Evolutionary conservation across 2,797 vertebrate species (phyloP), one percentile per base, ranked within the genome.

Genomic region (Cossypha niveicapilla): DNA sequence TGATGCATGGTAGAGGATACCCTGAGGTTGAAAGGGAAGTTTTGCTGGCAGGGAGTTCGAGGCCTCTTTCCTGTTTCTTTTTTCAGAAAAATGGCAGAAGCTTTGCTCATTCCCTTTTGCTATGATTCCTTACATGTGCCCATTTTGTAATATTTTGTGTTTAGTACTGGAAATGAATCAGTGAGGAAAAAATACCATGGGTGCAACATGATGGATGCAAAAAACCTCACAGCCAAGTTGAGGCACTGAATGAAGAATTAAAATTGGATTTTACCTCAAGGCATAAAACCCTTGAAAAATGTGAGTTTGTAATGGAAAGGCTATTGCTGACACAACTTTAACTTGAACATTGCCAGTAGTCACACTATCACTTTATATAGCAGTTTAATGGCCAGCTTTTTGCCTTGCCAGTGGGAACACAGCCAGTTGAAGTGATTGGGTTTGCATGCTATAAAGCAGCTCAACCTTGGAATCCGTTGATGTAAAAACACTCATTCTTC

Each of bases 291-390:
- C 34, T 77, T 86, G 90, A 91, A 95, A 96, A 94, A 74, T 79
- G 62, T 66, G 50, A 39, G 32, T 75, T 90, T 90, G 67, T 96
- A 92, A 95, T 86, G 71, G 91, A 92, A 88, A 89, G 85, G 60
- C 93, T 91, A 70, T 85, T 92, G 90, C 90, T 94, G 88, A 94
- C 75, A 95, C 88, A 94, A 94, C 92, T 79, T 96, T 91, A 96
- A 91, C 91, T 92, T 93, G 88, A 95, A 86, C 79, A 57, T 75
- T 83, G 86, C 91, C 92, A 92, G 5, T 35, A 58, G 87, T 84
- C 91, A 92, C 14, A 51, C 78, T 96, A 89, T 81, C 92, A 94
- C 61, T 97, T 96, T 91, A 93, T 91, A 86, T 37, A 90, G 86
- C 92, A 88, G 67, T 95, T 91, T 95, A 96, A 95, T 70, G 93